Percentiles rank a stretch among this genome's conserved stretches.
Conservation (phyloP, 2,113 vertebrate genomes). For the Ageneiosus marmoratus region DNA sequence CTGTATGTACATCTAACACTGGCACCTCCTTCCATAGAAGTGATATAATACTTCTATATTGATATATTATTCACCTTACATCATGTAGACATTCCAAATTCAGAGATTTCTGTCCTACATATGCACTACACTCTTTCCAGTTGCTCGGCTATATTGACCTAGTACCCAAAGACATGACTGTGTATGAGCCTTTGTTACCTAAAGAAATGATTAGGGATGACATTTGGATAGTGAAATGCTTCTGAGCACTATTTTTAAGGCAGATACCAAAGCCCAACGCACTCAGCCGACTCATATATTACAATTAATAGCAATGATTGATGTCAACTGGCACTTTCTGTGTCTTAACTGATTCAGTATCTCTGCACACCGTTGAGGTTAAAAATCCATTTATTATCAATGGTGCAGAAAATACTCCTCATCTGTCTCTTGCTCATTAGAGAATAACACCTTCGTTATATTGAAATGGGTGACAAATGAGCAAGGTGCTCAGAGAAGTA, state of each 20-base stretch:
- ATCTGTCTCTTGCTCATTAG: slow-evolving; percentile 64
- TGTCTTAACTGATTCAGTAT: slow-evolving; percentile 50
- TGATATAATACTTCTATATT: too few species aligned
- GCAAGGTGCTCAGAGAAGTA: slow-evolving; percentile 65
- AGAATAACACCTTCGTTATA: slow-evolving; percentile 62
- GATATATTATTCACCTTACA: neutral
- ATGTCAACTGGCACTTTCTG: slow-evolving; percentile 45
- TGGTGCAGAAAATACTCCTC: slow-evolving; percentile 52
- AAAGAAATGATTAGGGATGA: neutral
- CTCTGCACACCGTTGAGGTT: slow-evolving; percentile 49
- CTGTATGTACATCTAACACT: too few species aligned
- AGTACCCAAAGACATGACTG: neutral
- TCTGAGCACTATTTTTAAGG: neutral
- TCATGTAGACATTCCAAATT: neutral
- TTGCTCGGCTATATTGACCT: neutral
- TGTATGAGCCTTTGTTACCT: neutral
- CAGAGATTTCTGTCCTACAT: too few species aligned
- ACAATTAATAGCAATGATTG: slow-evolving; percentile 55
- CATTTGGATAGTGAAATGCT: slow-evolving; percentile 7
- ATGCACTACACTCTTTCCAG: neutral
- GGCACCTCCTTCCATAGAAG: too few species aligned
- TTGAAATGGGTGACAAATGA: slow-evolving; percentile 69
- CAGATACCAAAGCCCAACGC: slow-evolving; percentile 47
- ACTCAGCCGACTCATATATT: slow-evolving; percentile 56
- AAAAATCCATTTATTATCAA: slow-evolving; percentile 60